Evolutionary conservation across 2,888 invertebrate genomes (phyloP).

Genomic region (Aethes cnicana): DNA sequence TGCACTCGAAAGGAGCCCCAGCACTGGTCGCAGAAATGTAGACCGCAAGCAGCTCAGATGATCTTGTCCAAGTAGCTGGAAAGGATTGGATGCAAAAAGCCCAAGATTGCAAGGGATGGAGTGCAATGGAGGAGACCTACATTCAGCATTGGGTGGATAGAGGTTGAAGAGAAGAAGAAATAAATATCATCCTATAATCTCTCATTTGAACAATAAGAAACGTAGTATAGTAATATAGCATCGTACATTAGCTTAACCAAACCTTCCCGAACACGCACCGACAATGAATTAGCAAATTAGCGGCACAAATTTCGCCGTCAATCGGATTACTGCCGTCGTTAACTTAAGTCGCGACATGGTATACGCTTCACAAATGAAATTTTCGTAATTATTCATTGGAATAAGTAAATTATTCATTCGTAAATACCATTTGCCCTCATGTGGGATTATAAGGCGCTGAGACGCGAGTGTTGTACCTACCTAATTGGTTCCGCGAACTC

Average conservation of each 20-base stretch:
- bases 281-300: background rate
- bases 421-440: slow-evolving; percentile 8
- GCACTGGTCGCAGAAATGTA: too few relatives aligned
- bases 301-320: background rate
- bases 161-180: too few relatives aligned
- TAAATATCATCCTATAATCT: too few relatives aligned
- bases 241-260: background rate
- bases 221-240: background rate
- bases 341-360: slow-evolving; percentile 9
- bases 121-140: too few relatives aligned
- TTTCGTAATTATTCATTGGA: slow-evolving; percentile 3
- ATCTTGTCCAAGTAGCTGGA: too few relatives aligned
- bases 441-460: background rate
- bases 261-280: background rate
- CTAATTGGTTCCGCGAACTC: background rate
- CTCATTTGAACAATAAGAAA: background rate
- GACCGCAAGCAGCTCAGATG: too few relatives aligned
- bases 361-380: slow-evolving; percentile 6
- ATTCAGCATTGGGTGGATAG: too few relatives aligned
- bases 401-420: slow-evolving; percentile 14
- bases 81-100: too few relatives aligned
- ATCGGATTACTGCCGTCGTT: slow-evolving; percentile 9
- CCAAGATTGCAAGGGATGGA: too few relatives aligned
- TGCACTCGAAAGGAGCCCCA: background rate
- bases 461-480: slow-evolving; percentile 15